Evolutionary conservation across 2,113 vertebrate species (phyloP).

Genomic region (Rhegmatorhina hoffmannsi): DNA sequence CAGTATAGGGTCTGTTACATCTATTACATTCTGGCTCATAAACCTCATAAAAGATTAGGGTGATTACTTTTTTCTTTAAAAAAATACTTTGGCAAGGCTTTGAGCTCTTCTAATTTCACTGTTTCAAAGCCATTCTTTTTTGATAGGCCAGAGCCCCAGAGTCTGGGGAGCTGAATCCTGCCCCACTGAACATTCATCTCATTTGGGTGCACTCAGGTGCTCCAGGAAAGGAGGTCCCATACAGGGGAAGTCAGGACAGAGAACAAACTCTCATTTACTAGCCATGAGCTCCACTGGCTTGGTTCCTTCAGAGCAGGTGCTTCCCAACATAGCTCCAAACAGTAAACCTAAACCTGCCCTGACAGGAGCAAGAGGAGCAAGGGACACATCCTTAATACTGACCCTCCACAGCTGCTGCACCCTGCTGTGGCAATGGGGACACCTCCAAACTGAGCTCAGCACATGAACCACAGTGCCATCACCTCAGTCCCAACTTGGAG

Average conservation of each 20-base stretch:
- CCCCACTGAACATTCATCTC: background rate
- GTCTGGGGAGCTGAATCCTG: background rate
- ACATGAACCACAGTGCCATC: rapidly evolving
- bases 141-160: background rate
- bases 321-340: background rate
- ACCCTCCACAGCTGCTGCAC: background rate
- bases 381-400: rapidly evolving
- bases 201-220: rapidly evolving
- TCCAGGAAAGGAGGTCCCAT: background rate
- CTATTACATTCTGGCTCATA: background rate
- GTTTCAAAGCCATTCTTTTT: background rate
- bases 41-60: background rate
- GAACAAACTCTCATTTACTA: background rate
- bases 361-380: background rate
- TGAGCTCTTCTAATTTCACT: background rate
- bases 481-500: background rate
- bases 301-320: background rate
- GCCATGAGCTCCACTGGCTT: background rate
- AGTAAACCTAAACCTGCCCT: background rate
- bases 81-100: background rate
- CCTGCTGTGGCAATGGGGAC: background rate
- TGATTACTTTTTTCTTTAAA: background rate
- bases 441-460: background rate
- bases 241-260: background rate
- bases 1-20: background rate